These are phyloP conservation scores for Rhogogaster chlorosoma DNA, from an alignment of 2,888 invertebrate species.

Conservation along the genomic window DNA sequence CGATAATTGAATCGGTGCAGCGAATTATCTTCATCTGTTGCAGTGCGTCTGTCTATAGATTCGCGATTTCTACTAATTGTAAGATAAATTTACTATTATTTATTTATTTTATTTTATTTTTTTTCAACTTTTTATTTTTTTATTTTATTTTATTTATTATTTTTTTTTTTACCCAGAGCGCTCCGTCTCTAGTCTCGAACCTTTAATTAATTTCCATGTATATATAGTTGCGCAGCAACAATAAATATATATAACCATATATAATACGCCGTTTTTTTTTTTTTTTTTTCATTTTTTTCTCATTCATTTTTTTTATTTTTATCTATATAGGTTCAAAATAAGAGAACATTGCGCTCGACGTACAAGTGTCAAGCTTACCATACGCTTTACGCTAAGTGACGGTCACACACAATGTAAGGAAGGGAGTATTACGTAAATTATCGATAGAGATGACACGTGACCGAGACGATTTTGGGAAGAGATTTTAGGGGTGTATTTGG, in stretches of 20 bases:
- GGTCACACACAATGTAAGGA: slow-evolving; percentile 37
- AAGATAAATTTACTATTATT: slow-evolving; percentile 13
- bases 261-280: background rate
- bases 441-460: slow-evolving; percentile 22
- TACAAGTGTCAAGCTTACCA: background rate
- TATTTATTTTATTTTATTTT: background rate
- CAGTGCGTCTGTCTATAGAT: slow-evolving; percentile 22
- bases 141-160: background rate
- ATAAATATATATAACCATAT: background rate
- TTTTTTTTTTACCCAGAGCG: background rate
- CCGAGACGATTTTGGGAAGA: slow-evolving; percentile 7
- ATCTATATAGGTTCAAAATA: background rate
- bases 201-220: background rate
- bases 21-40: background rate
- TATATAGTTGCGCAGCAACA: slow-evolving; percentile 15
- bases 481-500: background rate
- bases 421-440: slow-evolving; percentile 42
- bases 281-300: background rate
- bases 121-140: background rate
- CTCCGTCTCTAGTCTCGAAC: slow-evolving; percentile 12
- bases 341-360: slow-evolving; percentile 19
- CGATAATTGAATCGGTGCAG: background rate
- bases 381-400: slow-evolving; percentile 34
- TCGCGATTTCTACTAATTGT: background rate
- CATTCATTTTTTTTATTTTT: background rate